These are phyloP conservation scores for Gadopsis bispinosus DNA, from an alignment of 2,797 vertebrate species.

Conservation along the genomic window DNA sequence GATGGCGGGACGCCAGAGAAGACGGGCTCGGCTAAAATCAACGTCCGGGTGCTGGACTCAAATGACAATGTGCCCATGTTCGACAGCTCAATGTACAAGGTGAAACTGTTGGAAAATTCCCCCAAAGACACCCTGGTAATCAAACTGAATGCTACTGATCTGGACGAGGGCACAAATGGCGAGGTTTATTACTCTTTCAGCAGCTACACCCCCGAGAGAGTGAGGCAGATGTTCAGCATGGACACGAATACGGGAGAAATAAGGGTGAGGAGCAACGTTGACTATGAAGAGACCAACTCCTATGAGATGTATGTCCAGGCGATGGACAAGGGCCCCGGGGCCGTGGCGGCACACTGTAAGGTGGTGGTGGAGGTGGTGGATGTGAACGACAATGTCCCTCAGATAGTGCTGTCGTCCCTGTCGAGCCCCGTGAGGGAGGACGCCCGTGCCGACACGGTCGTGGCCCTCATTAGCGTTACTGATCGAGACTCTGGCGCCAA, in stretches of 20 bases:
- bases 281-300: slow-evolving; percentile 94
- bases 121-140: slow-evolving; percentile 91
- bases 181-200: slow-evolving; percentile 94
- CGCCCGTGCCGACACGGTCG: slow-evolving; percentile 91
- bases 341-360: slow-evolving; percentile 95
- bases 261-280: slow-evolving; percentile 90
- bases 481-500: slow-evolving; percentile 94
- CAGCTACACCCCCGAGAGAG: slow-evolving; percentile 94
- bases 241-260: slow-evolving; percentile 93
- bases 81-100: slow-evolving; percentile 92
- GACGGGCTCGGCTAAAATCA: slow-evolving; percentile 91
- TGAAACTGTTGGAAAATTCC: slow-evolving; percentile 92
- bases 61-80: slow-evolving; percentile 96
- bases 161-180: slow-evolving; percentile 94
- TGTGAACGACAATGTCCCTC: slow-evolving; percentile 95
- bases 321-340: slow-evolving; percentile 93
- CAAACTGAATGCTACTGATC: slow-evolving; percentile 93
- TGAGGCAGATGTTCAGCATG: slow-evolving; percentile 94
- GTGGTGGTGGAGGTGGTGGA: slow-evolving; percentile 96
- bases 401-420: slow-evolving; percentile 92
- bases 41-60: slow-evolving; percentile 92
- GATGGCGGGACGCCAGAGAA: slow-evolving; percentile 94
- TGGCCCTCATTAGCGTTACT: slow-evolving; percentile 95
- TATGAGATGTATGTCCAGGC: slow-evolving; percentile 98
- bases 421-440: slow-evolving; percentile 95